Conservation (phyloP, 2,888 invertebrate genomes). For the Glyphotaelius pellucidus region DNA sequence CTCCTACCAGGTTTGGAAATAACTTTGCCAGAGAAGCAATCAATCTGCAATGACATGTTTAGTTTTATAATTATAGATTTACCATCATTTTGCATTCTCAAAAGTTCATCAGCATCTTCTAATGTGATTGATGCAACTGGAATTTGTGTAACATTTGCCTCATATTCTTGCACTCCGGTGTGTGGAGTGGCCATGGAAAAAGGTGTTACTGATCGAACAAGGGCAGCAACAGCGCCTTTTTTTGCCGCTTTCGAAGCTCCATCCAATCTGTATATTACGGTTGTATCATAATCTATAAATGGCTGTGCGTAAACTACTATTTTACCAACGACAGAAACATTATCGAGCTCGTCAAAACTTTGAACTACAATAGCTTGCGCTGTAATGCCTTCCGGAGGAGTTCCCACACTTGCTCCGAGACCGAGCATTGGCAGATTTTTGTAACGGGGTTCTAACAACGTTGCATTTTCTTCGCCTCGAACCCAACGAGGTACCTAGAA, state of each 20-base stretch:
- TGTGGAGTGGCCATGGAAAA: conserved; percentile 83
- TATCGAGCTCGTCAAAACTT: conserved; percentile 79
- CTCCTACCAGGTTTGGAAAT: too few species aligned
- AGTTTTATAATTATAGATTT: conserved; percentile 71
- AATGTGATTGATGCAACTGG: conserved; percentile 81
- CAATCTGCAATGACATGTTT: too few species aligned
- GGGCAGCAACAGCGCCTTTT: conserved; percentile 81
- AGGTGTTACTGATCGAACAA: conserved; percentile 82
- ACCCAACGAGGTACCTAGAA: conserved; percentile 64
- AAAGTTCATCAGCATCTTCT: conserved; percentile 82
- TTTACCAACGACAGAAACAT: conserved; percentile 71
- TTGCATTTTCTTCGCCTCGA: conserved; percentile 80
- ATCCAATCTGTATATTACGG: conserved; percentile 77
- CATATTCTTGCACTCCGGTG: conserved; percentile 80
- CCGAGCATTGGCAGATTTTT: conserved; percentile 79
- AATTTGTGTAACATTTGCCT: conserved; percentile 75
- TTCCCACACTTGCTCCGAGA: conserved; percentile 80
- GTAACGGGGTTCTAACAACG: conserved; percentile 76
- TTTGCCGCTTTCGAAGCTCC: conserved; percentile 80
- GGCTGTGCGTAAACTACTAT: conserved; percentile 60
- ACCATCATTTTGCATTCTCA: conserved; percentile 77
- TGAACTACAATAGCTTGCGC: conserved; percentile 81
- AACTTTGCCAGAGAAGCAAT: too few species aligned
- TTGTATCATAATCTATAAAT: conserved; percentile 66
- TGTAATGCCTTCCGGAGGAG: conserved; percentile 79